A percentile compares a stretch with the other conserved stretches of the same genome.
Evolutionary conservation across 2,888 invertebrate species (phyloP).

Genomic region (Platycheirus rosarum): DNA sequence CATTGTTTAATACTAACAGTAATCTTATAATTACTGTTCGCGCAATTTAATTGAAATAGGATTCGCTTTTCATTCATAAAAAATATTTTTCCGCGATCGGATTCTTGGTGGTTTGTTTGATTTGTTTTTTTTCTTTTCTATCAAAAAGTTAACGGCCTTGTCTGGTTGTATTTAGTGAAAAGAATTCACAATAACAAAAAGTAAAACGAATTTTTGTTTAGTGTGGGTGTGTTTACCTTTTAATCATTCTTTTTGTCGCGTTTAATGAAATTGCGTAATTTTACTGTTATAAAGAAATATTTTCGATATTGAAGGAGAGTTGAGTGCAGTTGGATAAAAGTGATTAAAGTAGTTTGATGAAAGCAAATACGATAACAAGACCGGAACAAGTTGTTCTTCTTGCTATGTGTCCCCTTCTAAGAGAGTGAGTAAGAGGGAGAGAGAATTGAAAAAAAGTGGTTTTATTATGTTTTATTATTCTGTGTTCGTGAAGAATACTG

Average conservation of each 20-base stretch:
- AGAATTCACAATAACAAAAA: conserved; percentile 24
- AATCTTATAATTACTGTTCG: conserved; percentile 12
- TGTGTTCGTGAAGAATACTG: conserved; percentile 49
- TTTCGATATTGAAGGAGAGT: too few species aligned
- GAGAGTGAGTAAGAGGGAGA: conserved; percentile 17
- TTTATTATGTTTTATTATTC: conserved; percentile 29
- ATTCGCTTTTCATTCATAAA: conserved; percentile 58
- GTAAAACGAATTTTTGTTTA: conserved; percentile 36
- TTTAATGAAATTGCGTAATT: conserved; percentile 39
- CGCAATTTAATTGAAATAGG: background rate
- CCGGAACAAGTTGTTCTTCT: conserved; percentile 53
- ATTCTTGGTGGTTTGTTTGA: background rate
- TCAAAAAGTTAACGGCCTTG: conserved; percentile 64
- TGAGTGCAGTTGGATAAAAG: conserved; percentile 48
- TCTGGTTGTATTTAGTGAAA: conserved; percentile 40
- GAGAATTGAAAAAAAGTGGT: conserved; percentile 27
- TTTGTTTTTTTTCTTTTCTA: background rate
- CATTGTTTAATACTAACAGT: background rate
- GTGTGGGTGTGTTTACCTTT: conserved; percentile 73
- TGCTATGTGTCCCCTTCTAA: conserved; percentile 5
- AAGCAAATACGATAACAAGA: conserved; percentile 44
- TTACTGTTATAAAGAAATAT: conserved; percentile 39
- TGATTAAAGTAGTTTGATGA: conserved; percentile 27
- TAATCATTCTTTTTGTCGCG: conserved; percentile 25
- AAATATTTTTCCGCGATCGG: background rate